phyloP scores from a whole-genome alignment of 2,888 invertebrate species.

The Galerucella calmariensis region DNA sequence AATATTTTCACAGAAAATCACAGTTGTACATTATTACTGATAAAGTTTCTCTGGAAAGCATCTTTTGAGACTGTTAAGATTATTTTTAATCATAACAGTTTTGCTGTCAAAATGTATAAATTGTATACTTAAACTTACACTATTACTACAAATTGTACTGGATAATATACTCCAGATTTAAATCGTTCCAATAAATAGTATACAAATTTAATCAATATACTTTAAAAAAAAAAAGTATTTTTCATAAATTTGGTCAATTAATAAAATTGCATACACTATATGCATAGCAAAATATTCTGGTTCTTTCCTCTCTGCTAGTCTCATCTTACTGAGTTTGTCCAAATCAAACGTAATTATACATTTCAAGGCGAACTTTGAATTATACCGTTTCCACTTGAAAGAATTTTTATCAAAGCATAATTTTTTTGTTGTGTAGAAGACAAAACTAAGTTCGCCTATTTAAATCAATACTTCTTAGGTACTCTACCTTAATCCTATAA shows the following conservation, averaged over 20 bases:
- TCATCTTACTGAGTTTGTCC: no score
- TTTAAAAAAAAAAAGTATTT: neutral
- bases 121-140: slow-evolving; percentile 1
- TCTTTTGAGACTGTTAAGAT: neutral
- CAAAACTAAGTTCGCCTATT: no score
- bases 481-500: no score
- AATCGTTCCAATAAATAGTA: neutral
- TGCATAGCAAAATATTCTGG: neutral
- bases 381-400: no score
- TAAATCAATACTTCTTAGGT: no score
- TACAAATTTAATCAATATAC: neutral
- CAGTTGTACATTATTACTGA: slow-evolving; percentile 56
- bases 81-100: neutral
- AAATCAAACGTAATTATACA: no score
- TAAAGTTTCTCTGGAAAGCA: slow-evolving; percentile 36
- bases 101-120: neutral
- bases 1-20: slow-evolving; percentile 58
- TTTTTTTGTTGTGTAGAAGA: no score
- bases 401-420: no score
- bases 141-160: neutral
- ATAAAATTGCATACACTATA: neutral
- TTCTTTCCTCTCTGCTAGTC: no score
- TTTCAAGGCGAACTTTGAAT: no score
- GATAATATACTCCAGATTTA: neutral
- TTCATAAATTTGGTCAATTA: neutral